Conservation (phyloP, 1,140 invertebrate genomes). For the Meloidogyne chitwoodi region DNA sequence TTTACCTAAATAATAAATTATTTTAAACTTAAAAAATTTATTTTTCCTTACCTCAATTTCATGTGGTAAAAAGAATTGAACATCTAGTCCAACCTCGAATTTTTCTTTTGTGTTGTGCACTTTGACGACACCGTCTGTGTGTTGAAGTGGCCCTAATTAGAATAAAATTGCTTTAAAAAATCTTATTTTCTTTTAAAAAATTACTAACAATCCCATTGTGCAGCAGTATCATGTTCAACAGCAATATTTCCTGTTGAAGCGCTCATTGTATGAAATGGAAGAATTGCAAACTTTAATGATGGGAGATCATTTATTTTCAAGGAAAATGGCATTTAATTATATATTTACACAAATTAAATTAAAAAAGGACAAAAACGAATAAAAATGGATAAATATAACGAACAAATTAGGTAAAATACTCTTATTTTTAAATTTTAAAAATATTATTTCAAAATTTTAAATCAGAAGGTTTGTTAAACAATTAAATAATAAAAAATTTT, state of each 20-base stretch:
- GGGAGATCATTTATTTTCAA: background rate
- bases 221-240: constrained; percentile 17
- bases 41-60: constrained; percentile 49
- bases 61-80: constrained; percentile 54
- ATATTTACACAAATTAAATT: too few relatives aligned
- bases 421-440: too few relatives aligned
- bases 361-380: too few relatives aligned
- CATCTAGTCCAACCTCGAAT: constrained; percentile 57
- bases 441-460: too few relatives aligned
- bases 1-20: constrained; percentile 42
- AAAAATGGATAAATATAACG: too few relatives aligned
- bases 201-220: constrained; percentile 16
- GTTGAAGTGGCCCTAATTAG: constrained; percentile 35
- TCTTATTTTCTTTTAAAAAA: background rate
- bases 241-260: background rate
- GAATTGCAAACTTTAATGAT: background rate
- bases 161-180: background rate
- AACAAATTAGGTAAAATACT: too few relatives aligned
- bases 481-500: too few relatives aligned
- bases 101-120: constrained; percentile 54
- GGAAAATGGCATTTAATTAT: background rate
- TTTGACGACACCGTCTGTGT: constrained; percentile 46
- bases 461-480: too few relatives aligned
- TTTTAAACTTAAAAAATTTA: background rate
- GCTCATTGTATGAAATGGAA: background rate